Evolutionary conservation across 2,113 vertebrate genomes (phyloP).

Genomic region (Sciurus niger): DNA sequence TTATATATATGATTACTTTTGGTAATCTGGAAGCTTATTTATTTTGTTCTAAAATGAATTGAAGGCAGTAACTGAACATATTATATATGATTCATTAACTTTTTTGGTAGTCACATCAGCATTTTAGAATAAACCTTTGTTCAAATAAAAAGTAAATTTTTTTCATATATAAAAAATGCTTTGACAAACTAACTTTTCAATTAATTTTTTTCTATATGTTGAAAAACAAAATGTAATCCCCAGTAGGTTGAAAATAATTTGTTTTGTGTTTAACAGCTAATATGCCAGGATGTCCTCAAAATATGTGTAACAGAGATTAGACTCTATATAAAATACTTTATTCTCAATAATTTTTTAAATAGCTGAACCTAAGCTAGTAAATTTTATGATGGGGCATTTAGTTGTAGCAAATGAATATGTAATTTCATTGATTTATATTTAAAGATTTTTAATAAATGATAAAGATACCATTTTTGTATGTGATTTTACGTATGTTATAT

Average conservation of each 20-base stretch:
- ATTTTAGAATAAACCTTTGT: conserved; percentile 56
- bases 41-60: too few relatives aligned
- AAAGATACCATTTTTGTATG: neutral
- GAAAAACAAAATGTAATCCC: conserved; percentile 25
- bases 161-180: conserved; percentile 18
- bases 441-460: neutral
- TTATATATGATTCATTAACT: neutral
- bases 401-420: conserved; percentile 48
- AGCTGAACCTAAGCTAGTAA: neutral
- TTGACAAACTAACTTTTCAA: neutral
- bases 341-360: neutral
- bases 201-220: conserved; percentile 58
- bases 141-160: conserved; percentile 36
- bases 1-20: too few relatives aligned
- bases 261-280: conserved; percentile 30
- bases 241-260: neutral
- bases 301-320: neutral
- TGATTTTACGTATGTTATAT: neutral
- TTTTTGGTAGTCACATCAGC: conserved; percentile 60
- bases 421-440: conserved; percentile 63
- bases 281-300: neutral
- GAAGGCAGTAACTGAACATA: too few relatives aligned
- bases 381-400: conserved; percentile 49
- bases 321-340: too few relatives aligned
- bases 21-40: too few relatives aligned